phyloP scores from a whole-genome alignment of 2,888 invertebrate species.

The Mesochorus sp. region DNA sequence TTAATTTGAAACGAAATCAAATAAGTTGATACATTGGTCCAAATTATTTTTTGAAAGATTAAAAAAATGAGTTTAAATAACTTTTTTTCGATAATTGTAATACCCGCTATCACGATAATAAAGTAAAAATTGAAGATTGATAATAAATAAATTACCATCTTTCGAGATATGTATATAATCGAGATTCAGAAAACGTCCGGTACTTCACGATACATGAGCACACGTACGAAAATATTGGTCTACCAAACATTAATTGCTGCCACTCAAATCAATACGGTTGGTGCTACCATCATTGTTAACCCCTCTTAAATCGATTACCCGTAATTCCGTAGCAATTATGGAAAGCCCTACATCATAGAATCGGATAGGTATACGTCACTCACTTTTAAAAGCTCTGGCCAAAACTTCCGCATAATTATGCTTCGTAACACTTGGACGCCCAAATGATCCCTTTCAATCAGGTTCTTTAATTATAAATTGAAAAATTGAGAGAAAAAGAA shows the following conservation, averaged over 20 bases:
- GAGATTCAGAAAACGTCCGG: too few species aligned
- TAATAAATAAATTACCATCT: too few species aligned
- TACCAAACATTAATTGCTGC: conserved; percentile 55
- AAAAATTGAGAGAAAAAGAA: too few species aligned
- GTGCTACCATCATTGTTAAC: not conserved
- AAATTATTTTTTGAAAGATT: too few species aligned
- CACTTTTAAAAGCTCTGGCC: not conserved
- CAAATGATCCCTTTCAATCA: not conserved
- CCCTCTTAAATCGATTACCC: conserved; percentile 26
- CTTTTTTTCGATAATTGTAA: too few species aligned
- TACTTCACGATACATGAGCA: too few species aligned
- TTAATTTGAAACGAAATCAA: too few species aligned
- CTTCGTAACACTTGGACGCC: not conserved
- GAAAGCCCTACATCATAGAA: conserved; percentile 1
- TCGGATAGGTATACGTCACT: not conserved
- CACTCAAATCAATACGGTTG: conserved; percentile 47
- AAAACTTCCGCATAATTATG: not conserved
- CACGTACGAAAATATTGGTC: too few species aligned
- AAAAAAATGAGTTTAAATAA: too few species aligned
- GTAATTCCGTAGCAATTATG: conserved; percentile 47
- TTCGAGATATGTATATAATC: not conserved
- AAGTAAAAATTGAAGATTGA: too few species aligned
- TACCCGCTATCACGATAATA: too few species aligned
- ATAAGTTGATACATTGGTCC: too few species aligned
- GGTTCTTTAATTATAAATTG: not conserved